A percentile compares a stretch with the other conserved stretches of the same genome.
Conservation (phyloP, 2,113 vertebrate species). For the Accipiter virgatus region DNA sequence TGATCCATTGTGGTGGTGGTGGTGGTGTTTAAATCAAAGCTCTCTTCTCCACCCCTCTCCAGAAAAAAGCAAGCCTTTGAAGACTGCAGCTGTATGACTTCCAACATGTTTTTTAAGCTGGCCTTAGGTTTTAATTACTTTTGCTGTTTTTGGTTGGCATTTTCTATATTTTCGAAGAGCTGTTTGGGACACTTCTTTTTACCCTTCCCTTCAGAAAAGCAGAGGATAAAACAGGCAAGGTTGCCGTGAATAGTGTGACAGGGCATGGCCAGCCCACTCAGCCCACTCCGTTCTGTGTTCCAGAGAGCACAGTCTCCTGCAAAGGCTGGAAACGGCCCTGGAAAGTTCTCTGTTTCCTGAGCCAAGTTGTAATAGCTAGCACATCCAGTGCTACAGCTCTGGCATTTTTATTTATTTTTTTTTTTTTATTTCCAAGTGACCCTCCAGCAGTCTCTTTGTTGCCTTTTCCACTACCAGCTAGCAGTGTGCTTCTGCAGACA, state of each 20-base stretch:
- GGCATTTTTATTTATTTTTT: not conserved
- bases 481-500: not conserved
- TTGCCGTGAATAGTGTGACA: not conserved
- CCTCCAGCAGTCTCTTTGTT: constrained; percentile 15
- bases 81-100: constrained; percentile 21
- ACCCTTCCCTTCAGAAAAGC: not conserved
- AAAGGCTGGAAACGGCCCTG: constrained; percentile 18
- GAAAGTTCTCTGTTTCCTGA: not conserved
- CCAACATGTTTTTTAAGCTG: constrained; percentile 19
- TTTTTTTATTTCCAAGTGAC: not conserved
- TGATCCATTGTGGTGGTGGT: constrained; percentile 2
- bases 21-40: constrained; percentile 39
- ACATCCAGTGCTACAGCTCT: not conserved
- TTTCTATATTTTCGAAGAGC: not conserved
- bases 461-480: not conserved
- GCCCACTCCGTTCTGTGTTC: not conserved
- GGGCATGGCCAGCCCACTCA: not conserved
- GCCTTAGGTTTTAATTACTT: constrained; percentile 47
- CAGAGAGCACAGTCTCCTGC: not conserved
- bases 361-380: constrained; percentile 20
- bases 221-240: not conserved
- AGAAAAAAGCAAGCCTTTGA: constrained; percentile 39
- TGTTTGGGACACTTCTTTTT: not conserved
- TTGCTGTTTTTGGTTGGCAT: constrained; percentile 1
- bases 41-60: not conserved